Evolutionary conservation across 2,888 invertebrate species (phyloP), one percentile per base, ranked within the genome.

Genomic region (Choristoneura rosaceana): DNA sequence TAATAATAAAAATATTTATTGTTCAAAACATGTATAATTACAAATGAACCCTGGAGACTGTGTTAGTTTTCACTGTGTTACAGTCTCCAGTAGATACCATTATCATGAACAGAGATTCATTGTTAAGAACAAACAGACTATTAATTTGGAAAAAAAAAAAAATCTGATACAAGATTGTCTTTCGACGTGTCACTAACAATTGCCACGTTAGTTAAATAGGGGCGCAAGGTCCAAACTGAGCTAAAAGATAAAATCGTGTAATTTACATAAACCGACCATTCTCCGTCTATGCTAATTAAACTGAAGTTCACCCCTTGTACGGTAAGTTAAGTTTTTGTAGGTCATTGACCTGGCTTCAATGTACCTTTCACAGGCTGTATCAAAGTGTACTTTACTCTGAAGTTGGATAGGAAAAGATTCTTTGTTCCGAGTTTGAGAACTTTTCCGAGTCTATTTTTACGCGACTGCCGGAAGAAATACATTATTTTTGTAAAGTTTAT

Each of bases 341-440:
- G 47, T 47, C 52, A 17, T 17, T 15, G 47, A 47, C 47, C 47
- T 4, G 5, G n/a, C n/a, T 7, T n/a, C 4, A 47, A 14, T 4
- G 47, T 47, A n/a, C n/a, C 47, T 47, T 47, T n/a, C 47, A n/a
- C n/a, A 47, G 7, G 47, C 3, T n/a, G 47, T 38, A 47, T 47
- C n/a, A 47, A 47, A n/a, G n/a, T 47, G 47, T 47, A 47, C 47
- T 47, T 47, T 47, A 0, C 47, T 47, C n/a, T 38, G 7, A n/a
- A 47, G 47, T 47, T 47, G 47, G 14, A 47, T 47, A 47, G n/a
- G 47, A n/a, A 47, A 47, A 47, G 47, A 52, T 17, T 52, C 50
- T 17, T 17, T 17, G 17, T 17, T 52, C 4, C 3, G 3, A 15
- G 9, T 15, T 52, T 52, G 8, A 3, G 5, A 52, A 9, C 50